These are phyloP conservation scores for Athene cunicularia DNA, from an alignment of 2,113 vertebrate genomes.

Conservation along the genomic window DNA sequence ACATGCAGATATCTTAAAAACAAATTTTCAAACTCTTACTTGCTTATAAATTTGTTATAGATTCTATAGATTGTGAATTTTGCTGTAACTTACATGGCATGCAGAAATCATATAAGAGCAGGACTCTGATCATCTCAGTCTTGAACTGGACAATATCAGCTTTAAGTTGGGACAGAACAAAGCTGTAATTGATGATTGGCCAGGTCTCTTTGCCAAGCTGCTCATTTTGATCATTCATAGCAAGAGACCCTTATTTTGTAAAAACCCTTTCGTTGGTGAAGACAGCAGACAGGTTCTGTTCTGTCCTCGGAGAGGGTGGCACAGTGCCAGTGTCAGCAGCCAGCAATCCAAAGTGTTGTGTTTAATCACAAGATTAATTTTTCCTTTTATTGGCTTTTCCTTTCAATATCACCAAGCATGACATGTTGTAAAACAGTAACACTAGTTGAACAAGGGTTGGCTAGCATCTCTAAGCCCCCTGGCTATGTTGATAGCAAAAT, in stretches of 20 bases:
- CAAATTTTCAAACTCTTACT: background rate
- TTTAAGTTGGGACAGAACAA: background rate
- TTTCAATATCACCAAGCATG: constrained; percentile 47
- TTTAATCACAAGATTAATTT: constrained; percentile 64
- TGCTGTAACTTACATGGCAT: background rate
- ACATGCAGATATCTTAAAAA: background rate
- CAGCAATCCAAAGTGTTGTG: constrained; percentile 17
- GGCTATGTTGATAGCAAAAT: constrained; percentile 44
- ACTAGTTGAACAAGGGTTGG: constrained; percentile 52
- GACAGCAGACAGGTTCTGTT: constrained; percentile 33
- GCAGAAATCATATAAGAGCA: background rate
- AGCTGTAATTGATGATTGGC: background rate
- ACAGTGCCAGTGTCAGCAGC: constrained; percentile 37
- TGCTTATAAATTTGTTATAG: background rate
- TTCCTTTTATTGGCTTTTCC: constrained; percentile 56
- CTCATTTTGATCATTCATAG: constrained; percentile 22
- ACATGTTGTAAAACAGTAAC: constrained; percentile 56
- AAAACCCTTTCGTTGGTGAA: constrained; percentile 12
- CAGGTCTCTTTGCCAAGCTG: background rate
- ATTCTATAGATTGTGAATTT: background rate
- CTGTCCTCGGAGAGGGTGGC: background rate
- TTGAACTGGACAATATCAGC: background rate
- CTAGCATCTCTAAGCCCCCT: constrained; percentile 19
- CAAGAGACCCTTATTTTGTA: constrained; percentile 22
- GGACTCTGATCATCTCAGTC: background rate